Evolutionary conservation across 2,888 invertebrate species (phyloP), one percentile per base, ranked within the genome.

Genomic region (Pheosia tremula): DNA sequence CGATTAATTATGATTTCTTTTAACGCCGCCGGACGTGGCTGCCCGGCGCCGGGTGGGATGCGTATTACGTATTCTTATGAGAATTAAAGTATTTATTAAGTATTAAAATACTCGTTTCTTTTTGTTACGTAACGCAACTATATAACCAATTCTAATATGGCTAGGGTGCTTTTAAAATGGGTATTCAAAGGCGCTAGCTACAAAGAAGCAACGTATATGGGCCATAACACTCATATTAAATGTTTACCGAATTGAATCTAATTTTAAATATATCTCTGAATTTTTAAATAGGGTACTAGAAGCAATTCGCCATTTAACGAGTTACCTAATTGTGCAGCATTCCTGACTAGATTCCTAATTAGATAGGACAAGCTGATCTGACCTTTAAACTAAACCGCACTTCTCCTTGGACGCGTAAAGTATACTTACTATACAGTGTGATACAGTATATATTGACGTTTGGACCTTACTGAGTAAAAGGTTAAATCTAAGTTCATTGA

Each of bases 1-100:
- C 91, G 84, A 93, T 92, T 92, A 91, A 92, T 93, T 92, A 91
- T 92, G 87, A 92, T 91, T 91, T 92, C 91, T 92, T 91, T 90
- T 87, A 88, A 87, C 87, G 86, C 82, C 77, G 72, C 73, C 78
- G 82, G 87, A 87, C 87, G 82, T 74, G 73, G 82, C 55, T 58
- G 67, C 69, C 72, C 76, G 75, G 65, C 77, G 71, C 77, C 64
- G 77, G 72, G 62, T 61, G 63, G 62, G 68, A 74, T 70, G 66
- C 69, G 74, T 71, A 85, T 83, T 86, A 81, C 79, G 81, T 86
- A 75, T 82, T 67, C 66, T 71, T 69, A 80, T 78, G 71, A 77
- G 61, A 71, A 77, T 71, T 68, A 64, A 56, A 64, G 24, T 24
- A 24, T 24, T 24, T 24, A 24, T 24, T 24, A 24, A 24, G 24